Percentiles rank a stretch among this genome's conserved stretches.
Evolutionary conservation across 2,888 invertebrate species (phyloP).

Genomic region (Mactromeris polynyma): DNA sequence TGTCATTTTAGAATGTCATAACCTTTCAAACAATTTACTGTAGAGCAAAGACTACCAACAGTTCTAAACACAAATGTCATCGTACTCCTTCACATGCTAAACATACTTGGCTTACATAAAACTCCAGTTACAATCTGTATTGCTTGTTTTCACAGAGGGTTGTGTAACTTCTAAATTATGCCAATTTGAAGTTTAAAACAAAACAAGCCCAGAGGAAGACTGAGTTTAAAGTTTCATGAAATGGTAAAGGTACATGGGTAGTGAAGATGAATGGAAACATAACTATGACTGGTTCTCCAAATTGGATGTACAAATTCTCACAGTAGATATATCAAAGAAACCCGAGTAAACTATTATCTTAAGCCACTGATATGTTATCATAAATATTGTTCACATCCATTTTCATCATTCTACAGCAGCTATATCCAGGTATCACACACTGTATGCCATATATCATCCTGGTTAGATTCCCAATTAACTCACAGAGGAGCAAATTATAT

Average conservation of each 20-base stretch:
- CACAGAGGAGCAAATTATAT: conserved; percentile 4
- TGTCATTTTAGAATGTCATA: conserved; percentile 46
- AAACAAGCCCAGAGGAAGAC: background rate
- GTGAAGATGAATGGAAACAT: background rate
- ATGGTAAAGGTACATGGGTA: background rate
- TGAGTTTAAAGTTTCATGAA: background rate
- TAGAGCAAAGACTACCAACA: background rate
- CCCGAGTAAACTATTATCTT: conserved; percentile 14
- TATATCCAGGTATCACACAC: background rate
- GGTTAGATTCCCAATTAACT: conserved; percentile 11
- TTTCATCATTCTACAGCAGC: conserved; percentile 14
- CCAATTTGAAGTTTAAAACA: background rate
- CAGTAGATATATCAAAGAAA: background rate
- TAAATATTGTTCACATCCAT: conserved; percentile 19
- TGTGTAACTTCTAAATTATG: background rate
- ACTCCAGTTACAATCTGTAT: background rate
- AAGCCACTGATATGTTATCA: conserved; percentile 9
- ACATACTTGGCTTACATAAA: background rate
- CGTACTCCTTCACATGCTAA: background rate
- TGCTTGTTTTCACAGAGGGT: background rate
- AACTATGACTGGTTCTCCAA: background rate
- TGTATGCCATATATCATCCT: background rate
- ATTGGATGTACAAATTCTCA: background rate
- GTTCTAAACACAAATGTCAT: background rate
- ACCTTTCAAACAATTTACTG: conserved; percentile 46